Conservation (phyloP, 2,113 vertebrate genomes). For the Eptesicus fuscus region DNA sequence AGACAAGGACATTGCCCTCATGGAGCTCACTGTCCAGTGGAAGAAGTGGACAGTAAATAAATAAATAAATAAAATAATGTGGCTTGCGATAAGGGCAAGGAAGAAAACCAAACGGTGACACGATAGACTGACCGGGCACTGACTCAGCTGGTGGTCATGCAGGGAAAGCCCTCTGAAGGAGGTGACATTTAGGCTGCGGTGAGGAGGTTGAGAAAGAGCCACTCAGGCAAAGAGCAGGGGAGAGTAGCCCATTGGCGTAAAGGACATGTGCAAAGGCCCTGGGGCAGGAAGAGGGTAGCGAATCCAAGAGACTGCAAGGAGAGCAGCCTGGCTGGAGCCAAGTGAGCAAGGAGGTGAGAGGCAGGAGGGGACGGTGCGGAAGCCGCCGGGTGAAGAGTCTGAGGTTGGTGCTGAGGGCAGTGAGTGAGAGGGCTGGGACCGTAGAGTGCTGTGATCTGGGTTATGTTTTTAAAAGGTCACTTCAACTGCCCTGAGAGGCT, state of each 20-base stretch:
- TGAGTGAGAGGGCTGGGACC: not conserved
- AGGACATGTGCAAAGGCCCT: not conserved
- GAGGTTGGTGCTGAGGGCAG: not conserved
- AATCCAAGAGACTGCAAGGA: not conserved
- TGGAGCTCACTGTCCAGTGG: not conserved
- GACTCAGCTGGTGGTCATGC: not conserved
- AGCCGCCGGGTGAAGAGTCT: not conserved
- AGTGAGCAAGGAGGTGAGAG: not conserved
- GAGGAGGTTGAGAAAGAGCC: not conserved
- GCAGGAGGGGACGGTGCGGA: not conserved
- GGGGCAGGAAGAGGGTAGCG: not conserved
- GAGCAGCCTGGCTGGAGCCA: rapidly evolving
- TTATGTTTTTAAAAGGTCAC: not conserved
- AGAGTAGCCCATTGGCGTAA: not conserved
- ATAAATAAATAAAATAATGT: not conserved
- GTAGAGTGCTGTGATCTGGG: not conserved
- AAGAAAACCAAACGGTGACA: not conserved
- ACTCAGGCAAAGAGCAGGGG: not conserved
- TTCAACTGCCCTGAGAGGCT: not conserved
- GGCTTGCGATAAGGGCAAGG: not conserved
- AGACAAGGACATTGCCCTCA: not conserved
- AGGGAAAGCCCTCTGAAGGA: not conserved
- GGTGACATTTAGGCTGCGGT: not conserved
- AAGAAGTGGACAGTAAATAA: not conserved
- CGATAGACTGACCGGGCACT: not conserved